Evolutionary conservation across 2,797 vertebrate species (phyloP).

Genomic region (Sebastes itinus): DNA sequence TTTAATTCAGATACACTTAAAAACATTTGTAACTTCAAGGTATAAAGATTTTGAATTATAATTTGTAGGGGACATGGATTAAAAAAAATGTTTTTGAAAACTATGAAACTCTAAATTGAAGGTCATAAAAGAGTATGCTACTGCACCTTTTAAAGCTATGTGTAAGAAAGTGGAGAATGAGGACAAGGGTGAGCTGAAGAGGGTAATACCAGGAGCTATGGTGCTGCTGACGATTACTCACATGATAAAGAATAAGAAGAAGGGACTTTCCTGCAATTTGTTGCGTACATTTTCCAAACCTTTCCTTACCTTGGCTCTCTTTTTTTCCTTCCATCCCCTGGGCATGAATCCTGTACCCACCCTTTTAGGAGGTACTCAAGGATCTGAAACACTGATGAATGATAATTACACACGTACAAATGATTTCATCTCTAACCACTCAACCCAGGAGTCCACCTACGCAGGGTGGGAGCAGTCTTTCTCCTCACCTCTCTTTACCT

Average conservation of each 20-base stretch:
- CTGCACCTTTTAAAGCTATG: neutral
- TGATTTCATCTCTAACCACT: conserved; percentile 26
- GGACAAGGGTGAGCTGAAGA: neutral
- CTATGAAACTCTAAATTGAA: neutral
- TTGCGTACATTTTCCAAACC: neutral
- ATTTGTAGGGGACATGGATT: too few species aligned
- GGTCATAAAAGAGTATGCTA: neutral
- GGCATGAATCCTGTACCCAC: neutral
- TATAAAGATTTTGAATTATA: too few species aligned
- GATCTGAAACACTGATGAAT: neutral
- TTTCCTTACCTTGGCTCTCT: neutral
- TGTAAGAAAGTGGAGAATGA: neutral
- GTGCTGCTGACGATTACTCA: neutral
- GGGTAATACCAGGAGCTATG: neutral
- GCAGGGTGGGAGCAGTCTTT: conserved; percentile 10
- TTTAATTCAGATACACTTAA: neutral
- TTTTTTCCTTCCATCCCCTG: neutral
- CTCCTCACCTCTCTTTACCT: conserved; percentile 18
- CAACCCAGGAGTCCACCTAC: conserved; percentile 31
- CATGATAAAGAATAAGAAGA: neutral
- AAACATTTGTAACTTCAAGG: too few species aligned
- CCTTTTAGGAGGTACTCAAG: neutral
- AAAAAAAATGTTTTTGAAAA: too few species aligned
- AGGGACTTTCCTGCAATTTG: neutral
- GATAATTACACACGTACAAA: conserved; percentile 19